Evolutionary conservation across 2,113 vertebrate genomes (phyloP).

Genomic region (Steatornis caripensis): DNA sequence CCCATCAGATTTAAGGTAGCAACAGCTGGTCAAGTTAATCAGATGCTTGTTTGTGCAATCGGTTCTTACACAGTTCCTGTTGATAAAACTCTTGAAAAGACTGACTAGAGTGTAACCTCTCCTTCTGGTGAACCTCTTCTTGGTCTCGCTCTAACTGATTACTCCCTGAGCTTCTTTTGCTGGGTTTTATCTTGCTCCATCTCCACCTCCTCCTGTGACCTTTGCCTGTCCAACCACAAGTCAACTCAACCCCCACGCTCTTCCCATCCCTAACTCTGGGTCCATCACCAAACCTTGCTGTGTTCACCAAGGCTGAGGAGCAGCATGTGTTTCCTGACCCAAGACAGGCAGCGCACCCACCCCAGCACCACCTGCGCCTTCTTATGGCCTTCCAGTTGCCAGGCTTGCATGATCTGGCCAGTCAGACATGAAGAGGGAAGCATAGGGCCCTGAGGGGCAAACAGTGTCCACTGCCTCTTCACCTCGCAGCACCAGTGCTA

Average conservation of each 20-base stretch:
- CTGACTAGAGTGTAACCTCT: not conserved
- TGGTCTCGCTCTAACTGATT: not conserved
- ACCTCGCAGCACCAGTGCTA: accelerated
- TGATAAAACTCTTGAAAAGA: not conserved
- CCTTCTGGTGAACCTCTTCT: not conserved
- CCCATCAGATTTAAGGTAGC: not conserved
- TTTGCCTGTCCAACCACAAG: not conserved
- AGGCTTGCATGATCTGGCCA: not conserved
- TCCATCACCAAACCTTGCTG: not conserved
- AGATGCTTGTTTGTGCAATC: not conserved
- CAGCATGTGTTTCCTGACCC: not conserved
- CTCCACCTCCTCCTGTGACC: not conserved
- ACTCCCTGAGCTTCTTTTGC: not conserved
- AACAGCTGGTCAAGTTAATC: not conserved
- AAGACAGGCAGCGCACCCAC: accelerated
- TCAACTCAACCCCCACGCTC: accelerated
- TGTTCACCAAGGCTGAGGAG: not conserved
- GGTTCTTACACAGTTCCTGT: not conserved
- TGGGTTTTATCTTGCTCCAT: not conserved
- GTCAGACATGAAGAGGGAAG: not conserved
- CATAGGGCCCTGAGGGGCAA: not conserved
- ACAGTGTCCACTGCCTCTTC: not conserved
- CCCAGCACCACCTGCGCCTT: not conserved
- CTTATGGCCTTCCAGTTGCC: not conserved
- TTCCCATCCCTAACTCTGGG: accelerated